Base-by-base conservation (phyloP, 2,888 invertebrate species). In the Elegia similella region DNA sequence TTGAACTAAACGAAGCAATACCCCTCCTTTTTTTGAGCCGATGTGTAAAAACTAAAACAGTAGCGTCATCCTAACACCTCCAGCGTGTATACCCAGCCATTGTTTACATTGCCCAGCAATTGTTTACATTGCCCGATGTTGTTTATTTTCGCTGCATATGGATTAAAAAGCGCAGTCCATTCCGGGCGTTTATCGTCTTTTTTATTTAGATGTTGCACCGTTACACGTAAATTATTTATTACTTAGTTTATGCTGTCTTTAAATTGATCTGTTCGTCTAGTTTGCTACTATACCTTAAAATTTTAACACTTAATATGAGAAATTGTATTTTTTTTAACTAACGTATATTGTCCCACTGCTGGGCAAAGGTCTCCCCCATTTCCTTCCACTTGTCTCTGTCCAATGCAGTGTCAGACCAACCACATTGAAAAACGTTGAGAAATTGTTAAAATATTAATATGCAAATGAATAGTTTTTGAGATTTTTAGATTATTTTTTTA, bases 81-180 rank as follows among this genome's bases (percentile, higher is more conserved):
- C 60, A 62, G 67, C 60, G 61, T 48, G 62, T 80, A 76, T 83
- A 76, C 38, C 38, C 38, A 10, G 34, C 10, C 10, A 38, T n/a
- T 38, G 38, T 38, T 38, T 38, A 78, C 68, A 63, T 59, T 70
- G 72, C 73, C 67, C 66, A 57, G 68, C 62, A 64, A 75, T 78
- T 91, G 90, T 90, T 89, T 90, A 90, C 79, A 85, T 78, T 79
- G 80, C 63, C 64, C 62, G 75, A 75, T 75, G 64, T 78, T 89
- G 90, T 90, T 90, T 91, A 87, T 91, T 90, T 88, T 86, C 71
- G 65, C 83, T 85, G 75, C 82, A 82, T 88, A 88, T 88, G 88
- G 88, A 90, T 88, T 90, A 89, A 90, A 90, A 89, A 88, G 88
- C 77, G 76, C 84, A 84, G 73, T 81, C 81, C 82, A 82, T 88